Percentiles rank a stretch among this genome's conserved stretches.
These are phyloP conservation scores for Archaeoteleia sp. DNA, from an alignment of 2,888 invertebrate species.

Conservation along the genomic window DNA sequence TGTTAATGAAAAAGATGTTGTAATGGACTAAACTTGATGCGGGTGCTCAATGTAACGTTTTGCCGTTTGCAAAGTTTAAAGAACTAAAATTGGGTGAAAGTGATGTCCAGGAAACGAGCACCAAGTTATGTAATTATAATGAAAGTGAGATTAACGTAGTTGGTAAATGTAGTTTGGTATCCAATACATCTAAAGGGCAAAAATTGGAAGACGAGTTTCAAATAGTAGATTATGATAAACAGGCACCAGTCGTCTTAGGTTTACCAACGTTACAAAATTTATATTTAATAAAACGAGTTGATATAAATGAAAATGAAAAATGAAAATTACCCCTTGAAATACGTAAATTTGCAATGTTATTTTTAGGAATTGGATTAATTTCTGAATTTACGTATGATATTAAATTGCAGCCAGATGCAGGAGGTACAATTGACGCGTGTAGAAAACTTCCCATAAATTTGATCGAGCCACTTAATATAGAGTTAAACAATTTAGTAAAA, in stretches of 20 bases:
- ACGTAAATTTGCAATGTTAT: slow-evolving; percentile 19
- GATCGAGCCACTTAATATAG: slow-evolving; percentile 14
- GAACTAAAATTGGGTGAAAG: slow-evolving; percentile 10
- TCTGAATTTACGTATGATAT: slow-evolving; percentile 47
- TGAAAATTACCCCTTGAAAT: slow-evolving; percentile 2
- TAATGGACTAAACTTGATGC: slow-evolving; percentile 17
- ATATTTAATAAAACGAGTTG: slow-evolving; percentile 27
- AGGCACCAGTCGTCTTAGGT: slow-evolving; percentile 22
- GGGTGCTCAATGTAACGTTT: slow-evolving; percentile 22
- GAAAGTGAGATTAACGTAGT: no score
- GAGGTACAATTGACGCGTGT: slow-evolving; percentile 29
- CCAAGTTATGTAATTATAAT: slow-evolving; percentile 31
- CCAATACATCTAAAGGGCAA: no score
- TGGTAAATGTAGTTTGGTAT: no score
- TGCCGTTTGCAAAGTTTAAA: slow-evolving; percentile 19
- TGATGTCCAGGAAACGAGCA: slow-evolving; percentile 6
- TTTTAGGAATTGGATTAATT: slow-evolving; percentile 53
- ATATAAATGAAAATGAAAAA: slow-evolving; percentile 8
- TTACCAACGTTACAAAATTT: slow-evolving; percentile 17
- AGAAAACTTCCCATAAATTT: slow-evolving; percentile 36
- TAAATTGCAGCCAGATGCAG: slow-evolving; percentile 33
- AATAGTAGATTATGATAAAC: no score
- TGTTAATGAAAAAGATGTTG: slow-evolving; percentile 2
- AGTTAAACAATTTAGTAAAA: slow-evolving; percentile 31
- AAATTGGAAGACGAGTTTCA: background rate